A percentile compares a stretch with the other conserved stretches of the same genome.
Conservation (phyloP, 2,888 invertebrate species). For the Rhopalosiphum nymphaeae region DNA sequence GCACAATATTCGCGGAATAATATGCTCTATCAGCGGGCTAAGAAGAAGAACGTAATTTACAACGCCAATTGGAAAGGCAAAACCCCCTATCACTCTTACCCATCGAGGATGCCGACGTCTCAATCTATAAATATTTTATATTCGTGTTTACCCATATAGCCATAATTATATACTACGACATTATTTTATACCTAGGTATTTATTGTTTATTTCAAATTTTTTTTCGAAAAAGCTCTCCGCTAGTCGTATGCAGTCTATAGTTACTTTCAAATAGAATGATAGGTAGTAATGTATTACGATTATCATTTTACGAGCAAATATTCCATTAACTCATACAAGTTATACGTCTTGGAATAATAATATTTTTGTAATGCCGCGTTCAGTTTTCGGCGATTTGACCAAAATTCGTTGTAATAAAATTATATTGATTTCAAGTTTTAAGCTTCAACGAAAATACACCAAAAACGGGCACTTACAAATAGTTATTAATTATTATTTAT, state of each 20-base stretch:
- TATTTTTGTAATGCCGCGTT: neutral
- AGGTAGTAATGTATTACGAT: neutral
- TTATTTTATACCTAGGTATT: neutral
- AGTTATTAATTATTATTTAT: no score
- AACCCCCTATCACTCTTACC: neutral
- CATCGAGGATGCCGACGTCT: neutral
- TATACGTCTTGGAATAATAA: neutral
- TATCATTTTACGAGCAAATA: neutral
- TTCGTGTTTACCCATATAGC: neutral
- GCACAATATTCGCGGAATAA: neutral
- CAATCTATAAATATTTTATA: neutral
- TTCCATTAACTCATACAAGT: neutral
- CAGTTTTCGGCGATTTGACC: neutral
- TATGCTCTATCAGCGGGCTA: neutral
- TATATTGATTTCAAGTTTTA: neutral
- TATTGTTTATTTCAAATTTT: neutral
- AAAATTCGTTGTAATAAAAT: neutral
- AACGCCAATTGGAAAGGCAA: neutral
- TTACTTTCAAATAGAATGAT: neutral
- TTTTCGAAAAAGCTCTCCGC: neutral
- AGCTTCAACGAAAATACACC: neutral
- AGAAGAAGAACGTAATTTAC: neutral
- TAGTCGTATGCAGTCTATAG: neutral
- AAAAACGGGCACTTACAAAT: no score
- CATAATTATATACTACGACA: no score